Evolutionary conservation across 2,888 invertebrate genomes (phyloP), one percentile per base, ranked within the genome.

Genomic region (Macropis europaea): DNA sequence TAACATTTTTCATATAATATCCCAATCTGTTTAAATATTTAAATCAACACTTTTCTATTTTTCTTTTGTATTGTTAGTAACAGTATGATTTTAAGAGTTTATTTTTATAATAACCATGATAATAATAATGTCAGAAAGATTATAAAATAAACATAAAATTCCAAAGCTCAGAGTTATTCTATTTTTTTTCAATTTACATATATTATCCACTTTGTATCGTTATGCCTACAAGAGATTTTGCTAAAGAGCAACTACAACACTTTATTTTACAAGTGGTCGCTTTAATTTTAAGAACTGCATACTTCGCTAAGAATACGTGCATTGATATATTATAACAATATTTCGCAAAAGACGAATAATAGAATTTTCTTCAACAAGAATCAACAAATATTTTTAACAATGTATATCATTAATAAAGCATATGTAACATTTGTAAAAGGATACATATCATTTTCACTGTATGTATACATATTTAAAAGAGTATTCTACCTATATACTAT

Each of bases 331-430:
- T 30, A 17, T 5, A 38, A 13, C 36, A 59, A 28, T 17, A 15
- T 40, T 40, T 24, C 15, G 7, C n/a, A 52, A 47, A 42, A 11
- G 34, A 54, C 42, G n/a, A n/a, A n/a, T n/a, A n/a, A n/a, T n/a
- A n/a, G n/a, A 62, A 38, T 2, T 28, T 38, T 42, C 17, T 63
- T 38, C 43, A 32, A 43, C 43, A 50, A 13, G 3, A 56, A 56
- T 36, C 36, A 50, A 52, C 34, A 63, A 32, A 50, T 26, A 32
- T 53, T 9, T 34, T 17, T 60, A 43, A 61, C 43, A 47, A 17
- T 47, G 13, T 19, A 45, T 15, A 45, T 32, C 11, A 36, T 9
- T 13, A 30, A 53, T 22, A 53, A 47, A 42, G 34, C 38, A 6
- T 63, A 53, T 7, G 11, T n/a, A 28, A 34, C 13, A 34, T n/a